Evolutionary conservation across 2,888 invertebrate species (phyloP).

Genomic region (Cordilura impudica): DNA sequence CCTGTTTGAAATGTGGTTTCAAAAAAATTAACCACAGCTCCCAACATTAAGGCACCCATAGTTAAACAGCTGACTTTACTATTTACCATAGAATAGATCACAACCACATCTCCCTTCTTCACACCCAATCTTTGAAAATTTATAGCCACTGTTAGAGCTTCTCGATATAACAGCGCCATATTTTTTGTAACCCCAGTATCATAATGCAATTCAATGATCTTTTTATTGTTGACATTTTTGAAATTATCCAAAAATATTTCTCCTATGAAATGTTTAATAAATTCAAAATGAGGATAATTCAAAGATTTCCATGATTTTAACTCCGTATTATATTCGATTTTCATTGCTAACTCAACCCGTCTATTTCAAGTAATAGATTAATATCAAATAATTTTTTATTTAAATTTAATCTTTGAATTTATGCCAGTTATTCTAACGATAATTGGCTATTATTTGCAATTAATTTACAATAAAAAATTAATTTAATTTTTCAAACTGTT

Average conservation of each 20-base stretch:
- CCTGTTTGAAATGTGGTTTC: slow-evolving; percentile 57
- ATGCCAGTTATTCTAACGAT: too few relatives aligned
- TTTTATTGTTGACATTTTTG: neutral
- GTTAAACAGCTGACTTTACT: slow-evolving; percentile 42
- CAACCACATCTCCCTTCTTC: slow-evolving; percentile 49
- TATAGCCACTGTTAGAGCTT: slow-evolving; percentile 51
- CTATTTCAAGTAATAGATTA: neutral
- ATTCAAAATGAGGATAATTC: slow-evolving; percentile 5
- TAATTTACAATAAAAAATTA: neutral
- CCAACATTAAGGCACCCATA: slow-evolving; percentile 57
- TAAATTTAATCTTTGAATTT: neutral
- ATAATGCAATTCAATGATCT: slow-evolving; percentile 53
- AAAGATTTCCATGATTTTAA: slow-evolving; percentile 21
- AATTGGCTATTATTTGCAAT: neutral
- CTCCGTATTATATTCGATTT: slow-evolving; percentile 10
- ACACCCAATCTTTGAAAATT: slow-evolving; percentile 55
- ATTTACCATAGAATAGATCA: slow-evolving; percentile 54
- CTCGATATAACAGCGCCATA: slow-evolving; percentile 41
- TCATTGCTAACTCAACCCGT: neutral
- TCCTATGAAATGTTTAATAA: slow-evolving; percentile 29
- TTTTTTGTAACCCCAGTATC: slow-evolving; percentile 47
- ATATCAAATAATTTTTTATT: neutral
- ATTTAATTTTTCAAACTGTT: neutral
- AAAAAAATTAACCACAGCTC: slow-evolving; percentile 59
- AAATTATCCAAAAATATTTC: slow-evolving; percentile 25